Conservation (phyloP, 2,113 vertebrate genomes). For the Rhea americana region DNA sequence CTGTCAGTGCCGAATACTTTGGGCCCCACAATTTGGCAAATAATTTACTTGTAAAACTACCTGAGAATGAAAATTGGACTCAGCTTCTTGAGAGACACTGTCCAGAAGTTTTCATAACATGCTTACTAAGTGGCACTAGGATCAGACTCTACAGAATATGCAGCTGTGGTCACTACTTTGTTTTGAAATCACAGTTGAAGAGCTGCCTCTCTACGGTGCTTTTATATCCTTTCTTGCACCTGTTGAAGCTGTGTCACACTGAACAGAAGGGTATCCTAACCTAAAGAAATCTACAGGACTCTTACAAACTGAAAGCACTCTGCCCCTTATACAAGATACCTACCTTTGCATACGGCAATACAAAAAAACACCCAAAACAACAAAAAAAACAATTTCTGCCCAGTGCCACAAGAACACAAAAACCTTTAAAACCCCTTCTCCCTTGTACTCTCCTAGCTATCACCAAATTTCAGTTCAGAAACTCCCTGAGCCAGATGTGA, state of each 20-base stretch:
- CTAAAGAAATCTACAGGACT: not conserved
- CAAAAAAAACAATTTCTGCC: not conserved
- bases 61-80: not conserved
- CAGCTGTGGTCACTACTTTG: not conserved
- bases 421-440: not conserved
- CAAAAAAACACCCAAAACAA: not conserved
- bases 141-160: not conserved
- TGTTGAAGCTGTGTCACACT: not conserved
- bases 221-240: not conserved
- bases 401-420: not conserved
- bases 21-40: not conserved
- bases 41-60: not conserved
- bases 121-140: not conserved
- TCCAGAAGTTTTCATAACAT: not conserved
- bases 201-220: accelerated
- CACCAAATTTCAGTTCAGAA: not conserved
- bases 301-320: not conserved
- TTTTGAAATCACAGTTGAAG: not conserved
- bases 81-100: not conserved
- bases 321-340: not conserved
- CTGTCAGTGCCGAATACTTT: not conserved
- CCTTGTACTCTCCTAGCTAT: not conserved
- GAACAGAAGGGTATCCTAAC: not conserved
- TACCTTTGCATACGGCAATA: not conserved
- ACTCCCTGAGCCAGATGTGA: not conserved